Base-by-base conservation (phyloP, 2,113 vertebrate genomes). In the Salvator merianae region DNA sequence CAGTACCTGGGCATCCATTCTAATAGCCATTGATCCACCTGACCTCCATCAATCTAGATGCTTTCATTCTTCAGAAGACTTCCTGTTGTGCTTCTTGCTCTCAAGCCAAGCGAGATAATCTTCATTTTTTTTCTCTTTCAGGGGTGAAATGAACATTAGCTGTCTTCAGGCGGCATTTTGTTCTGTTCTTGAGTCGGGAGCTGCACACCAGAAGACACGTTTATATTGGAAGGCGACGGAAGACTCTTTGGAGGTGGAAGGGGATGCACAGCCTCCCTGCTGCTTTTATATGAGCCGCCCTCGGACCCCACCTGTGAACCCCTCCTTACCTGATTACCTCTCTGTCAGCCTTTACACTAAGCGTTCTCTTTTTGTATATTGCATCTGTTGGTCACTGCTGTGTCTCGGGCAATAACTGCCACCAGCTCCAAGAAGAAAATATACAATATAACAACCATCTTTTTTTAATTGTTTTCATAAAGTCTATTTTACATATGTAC, bases 231-330 rank as follows among this genome's bases (percentile, higher is more conserved):
- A 79, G 62, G 36, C n/a, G 8, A 1, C 26, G 1, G 68, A 40
- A n/a, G 80, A 38, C 13, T 22, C 0, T 26, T 12, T 5, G 55
- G 55, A 30, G 34, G 32, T 5, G 2, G 30, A 4, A 40, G 47
- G 5, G 24, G 7, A 10, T n/a, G n/a, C 22, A 24, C 7, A 0
- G 9, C 1, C 36, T 14, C 0, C 79, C n/a, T 1, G 32, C 32
- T 28, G 9, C 79, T 40, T 26, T 30, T 36, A 3, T 32, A 8
- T 47, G 32, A 26, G 22, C 13, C 47, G 1, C 13, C 32, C 26
- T 3, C 2, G 5, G 9, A 5, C n/a, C 10, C 5, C 18, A 20
- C 32, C n/a, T 16, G 40, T 24, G 30, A 50, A 43, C 12, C 1
- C 43, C 77, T n/a, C 12, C 8, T 43, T 18, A 5, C n/a, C 7